Conservation (phyloP, 2,888 invertebrate genomes). For the Sesia apiformis region DNA sequence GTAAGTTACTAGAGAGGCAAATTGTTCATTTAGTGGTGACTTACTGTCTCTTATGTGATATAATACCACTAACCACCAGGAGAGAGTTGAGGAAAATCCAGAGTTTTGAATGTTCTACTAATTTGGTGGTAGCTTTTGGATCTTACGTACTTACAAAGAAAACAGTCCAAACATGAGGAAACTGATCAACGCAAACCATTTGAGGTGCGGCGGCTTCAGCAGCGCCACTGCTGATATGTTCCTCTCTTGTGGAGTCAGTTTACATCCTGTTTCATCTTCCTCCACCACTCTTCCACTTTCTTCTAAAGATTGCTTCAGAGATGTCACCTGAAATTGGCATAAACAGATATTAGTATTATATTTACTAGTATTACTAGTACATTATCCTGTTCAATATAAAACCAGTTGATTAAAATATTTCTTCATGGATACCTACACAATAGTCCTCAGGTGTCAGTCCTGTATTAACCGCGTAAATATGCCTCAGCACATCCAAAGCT, state of each 20-base stretch:
- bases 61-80: too few relatives aligned
- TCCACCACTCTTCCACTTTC: constrained; percentile 8
- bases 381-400: too few relatives aligned
- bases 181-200: constrained; percentile 48
- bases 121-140: too few relatives aligned
- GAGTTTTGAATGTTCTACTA: too few relatives aligned
- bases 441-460: constrained; percentile 33
- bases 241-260: constrained; percentile 11
- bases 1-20: too few relatives aligned
- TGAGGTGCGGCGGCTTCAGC: constrained; percentile 46
- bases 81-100: too few relatives aligned
- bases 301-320: constrained; percentile 24
- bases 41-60: too few relatives aligned
- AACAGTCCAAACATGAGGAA: constrained; percentile 61
- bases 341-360: too few relatives aligned
- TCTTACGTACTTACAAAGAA: constrained; percentile 37
- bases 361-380: too few relatives aligned
- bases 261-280: constrained; percentile 15
- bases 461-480: constrained; percentile 41
- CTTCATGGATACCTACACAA: constrained; percentile 29
- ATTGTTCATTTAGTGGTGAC: too few relatives aligned
- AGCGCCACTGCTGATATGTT: constrained; percentile 26
- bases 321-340: constrained; percentile 31
- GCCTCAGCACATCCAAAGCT: constrained; percentile 64
- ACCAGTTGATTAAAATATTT: too few relatives aligned